Percentiles rank a stretch among this genome's conserved stretches.
phyloP scores from a whole-genome alignment of 2,888 invertebrate genomes.

The Teleiodes luculella region DNA sequence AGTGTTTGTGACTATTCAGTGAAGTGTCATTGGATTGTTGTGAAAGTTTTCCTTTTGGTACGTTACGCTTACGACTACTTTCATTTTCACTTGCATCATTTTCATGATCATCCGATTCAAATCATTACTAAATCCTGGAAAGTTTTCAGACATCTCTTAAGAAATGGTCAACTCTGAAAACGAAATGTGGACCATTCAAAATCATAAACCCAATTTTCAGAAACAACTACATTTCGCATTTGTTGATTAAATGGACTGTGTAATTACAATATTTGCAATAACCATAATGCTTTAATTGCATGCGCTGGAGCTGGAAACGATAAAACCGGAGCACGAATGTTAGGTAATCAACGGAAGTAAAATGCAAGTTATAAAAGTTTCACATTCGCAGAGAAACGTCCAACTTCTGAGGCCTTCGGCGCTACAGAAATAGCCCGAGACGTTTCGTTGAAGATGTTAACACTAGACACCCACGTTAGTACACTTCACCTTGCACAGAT shows the following conservation, averaged over 20 bases:
- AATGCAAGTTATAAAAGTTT: slow-evolving; percentile 56
- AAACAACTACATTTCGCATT: slow-evolving; percentile 10
- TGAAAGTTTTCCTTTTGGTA: slow-evolving; percentile 35
- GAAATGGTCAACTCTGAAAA: not conserved
- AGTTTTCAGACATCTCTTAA: not conserved
- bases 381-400: slow-evolving; percentile 39
- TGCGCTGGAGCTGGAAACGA: not conserved
- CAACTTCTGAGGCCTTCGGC: slow-evolving; percentile 63
- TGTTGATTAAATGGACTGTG: not conserved
- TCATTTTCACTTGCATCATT: not conserved
- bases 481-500: slow-evolving; percentile 75
- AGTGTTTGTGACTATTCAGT: slow-evolving; percentile 60
- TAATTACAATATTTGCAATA: not conserved
- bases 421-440: slow-evolving; percentile 70
- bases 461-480: slow-evolving; percentile 69
- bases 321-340: slow-evolving; percentile 26
- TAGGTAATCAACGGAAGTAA: slow-evolving; percentile 63
- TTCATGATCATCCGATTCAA: not conserved
- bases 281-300: slow-evolving; percentile 9
- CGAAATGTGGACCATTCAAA: not conserved
- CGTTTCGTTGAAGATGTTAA: slow-evolving; percentile 72
- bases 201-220: too few relatives aligned
- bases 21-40: slow-evolving; percentile 55
- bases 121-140: not conserved
- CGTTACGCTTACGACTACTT: too few relatives aligned